phyloP scores from a whole-genome alignment of 1,140 invertebrate genomes.

The Subanguina moxae region DNA sequence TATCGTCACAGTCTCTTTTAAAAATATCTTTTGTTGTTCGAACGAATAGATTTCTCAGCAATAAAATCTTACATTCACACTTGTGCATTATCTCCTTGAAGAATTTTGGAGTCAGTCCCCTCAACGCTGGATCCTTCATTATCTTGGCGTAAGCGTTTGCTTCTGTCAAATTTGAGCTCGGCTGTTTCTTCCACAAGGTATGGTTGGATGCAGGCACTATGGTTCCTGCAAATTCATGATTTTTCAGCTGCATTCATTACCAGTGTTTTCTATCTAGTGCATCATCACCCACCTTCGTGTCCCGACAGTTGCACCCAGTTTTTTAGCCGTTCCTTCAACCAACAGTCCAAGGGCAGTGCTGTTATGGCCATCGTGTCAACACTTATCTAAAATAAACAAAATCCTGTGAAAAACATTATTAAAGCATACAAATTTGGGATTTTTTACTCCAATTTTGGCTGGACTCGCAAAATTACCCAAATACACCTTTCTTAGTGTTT shows the following conservation, averaged over 20 bases:
- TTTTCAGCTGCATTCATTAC: too few species aligned
- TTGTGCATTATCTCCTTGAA: slow-evolving; percentile 79
- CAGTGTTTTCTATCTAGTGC: too few species aligned
- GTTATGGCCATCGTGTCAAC: slow-evolving; percentile 79
- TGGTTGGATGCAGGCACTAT: slow-evolving; percentile 81
- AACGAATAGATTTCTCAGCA: too few species aligned
- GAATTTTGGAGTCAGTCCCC: slow-evolving; percentile 77
- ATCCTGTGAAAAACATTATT: too few species aligned
- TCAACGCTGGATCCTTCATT: slow-evolving; percentile 69
- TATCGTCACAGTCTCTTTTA: too few species aligned
- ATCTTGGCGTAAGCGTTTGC: slow-evolving; percentile 74
- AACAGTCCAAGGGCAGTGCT: slow-evolving; percentile 79
- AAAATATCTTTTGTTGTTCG: too few species aligned
- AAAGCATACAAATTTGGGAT: too few species aligned
- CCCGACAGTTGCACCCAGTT: slow-evolving; percentile 87
- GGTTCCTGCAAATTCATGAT: slow-evolving; percentile 37
- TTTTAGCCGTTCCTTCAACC: slow-evolving; percentile 72
- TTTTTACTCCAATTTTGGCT: too few species aligned
- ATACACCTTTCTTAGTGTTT: too few species aligned
- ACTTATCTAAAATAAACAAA: slow-evolving; percentile 50
- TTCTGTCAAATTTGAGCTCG: slow-evolving; percentile 63
- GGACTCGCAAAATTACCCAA: too few species aligned
- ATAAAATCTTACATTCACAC: slow-evolving; percentile 67
- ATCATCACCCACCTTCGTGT: slow-evolving; percentile 69
- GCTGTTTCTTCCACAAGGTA: slow-evolving; percentile 85